Percentiles rank a stretch among this genome's conserved stretches.
Conservation (phyloP, 2,888 invertebrate species). For the Chesias legatella region DNA sequence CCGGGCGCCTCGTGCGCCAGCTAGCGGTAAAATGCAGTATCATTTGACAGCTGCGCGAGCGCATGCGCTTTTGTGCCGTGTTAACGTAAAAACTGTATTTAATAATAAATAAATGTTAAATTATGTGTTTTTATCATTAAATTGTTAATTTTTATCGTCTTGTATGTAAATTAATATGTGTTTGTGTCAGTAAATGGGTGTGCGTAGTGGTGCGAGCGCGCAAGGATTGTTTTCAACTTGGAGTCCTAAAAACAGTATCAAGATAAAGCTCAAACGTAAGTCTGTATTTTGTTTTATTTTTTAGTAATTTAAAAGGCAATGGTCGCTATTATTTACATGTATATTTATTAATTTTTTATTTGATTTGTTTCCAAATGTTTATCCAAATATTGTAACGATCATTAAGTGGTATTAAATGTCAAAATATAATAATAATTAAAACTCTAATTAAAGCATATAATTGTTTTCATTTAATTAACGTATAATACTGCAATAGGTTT, state of each 20-base stretch:
- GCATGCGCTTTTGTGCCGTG: conserved; percentile 66
- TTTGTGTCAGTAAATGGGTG: conserved; percentile 74
- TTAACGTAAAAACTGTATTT: conserved; percentile 25
- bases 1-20: conserved; percentile 42
- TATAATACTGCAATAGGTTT: no score
- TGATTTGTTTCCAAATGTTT: no score
- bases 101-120: conserved; percentile 27
- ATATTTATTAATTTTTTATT: no score
- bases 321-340: no score
- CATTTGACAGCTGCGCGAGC: conserved; percentile 68
- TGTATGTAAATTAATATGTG: conserved; percentile 44
- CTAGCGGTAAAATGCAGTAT: conserved; percentile 56
- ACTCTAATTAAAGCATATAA: no score
- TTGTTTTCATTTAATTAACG: no score
- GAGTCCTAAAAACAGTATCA: conserved; percentile 75
- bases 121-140: conserved; percentile 23
- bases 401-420: no score
- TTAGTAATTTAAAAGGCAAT: no score
- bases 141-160: conserved; percentile 31
- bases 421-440: no score
- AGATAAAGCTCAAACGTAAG: conserved; percentile 78
- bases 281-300: conserved; percentile 24
- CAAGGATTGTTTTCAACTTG: conserved; percentile 72
- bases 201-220: conserved; percentile 67
- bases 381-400: no score